Percentiles rank a stretch among this genome's conserved stretches.
phyloP scores from a whole-genome alignment of 1,140 invertebrate genomes.

The Penaeus chinensis region DNA sequence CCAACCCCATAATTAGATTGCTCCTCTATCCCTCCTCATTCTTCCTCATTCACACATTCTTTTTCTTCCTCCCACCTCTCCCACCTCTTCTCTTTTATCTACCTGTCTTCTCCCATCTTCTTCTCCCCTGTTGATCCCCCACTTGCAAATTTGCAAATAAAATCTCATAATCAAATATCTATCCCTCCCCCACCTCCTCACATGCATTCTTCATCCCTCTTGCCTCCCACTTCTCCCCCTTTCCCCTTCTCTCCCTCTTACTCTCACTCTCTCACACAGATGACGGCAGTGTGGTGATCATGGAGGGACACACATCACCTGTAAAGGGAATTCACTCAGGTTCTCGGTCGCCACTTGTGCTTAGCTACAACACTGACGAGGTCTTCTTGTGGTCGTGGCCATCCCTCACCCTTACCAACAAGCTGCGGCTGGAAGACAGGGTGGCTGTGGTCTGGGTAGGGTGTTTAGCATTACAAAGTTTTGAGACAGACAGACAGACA shows the following conservation, averaged over 20 bases:
- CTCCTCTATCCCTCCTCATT: too few species aligned
- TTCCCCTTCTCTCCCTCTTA: neutral
- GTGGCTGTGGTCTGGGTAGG: conserved; percentile 44
- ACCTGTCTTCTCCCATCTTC: neutral
- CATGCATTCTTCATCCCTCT: neutral
- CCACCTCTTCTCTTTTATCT: too few species aligned
- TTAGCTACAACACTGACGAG: conserved; percentile 31
- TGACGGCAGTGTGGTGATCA: conserved; percentile 45
- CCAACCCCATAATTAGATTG: neutral
- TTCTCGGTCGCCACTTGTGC: conserved; percentile 30
- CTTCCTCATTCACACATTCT: neutral
- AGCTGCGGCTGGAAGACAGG: conserved; percentile 1
- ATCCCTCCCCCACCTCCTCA: neutral
- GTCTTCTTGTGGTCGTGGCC: conserved; percentile 52
- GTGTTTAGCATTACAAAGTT: too few species aligned
- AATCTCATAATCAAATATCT: neutral
- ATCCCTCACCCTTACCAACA: conserved; percentile 37
- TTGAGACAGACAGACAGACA: too few species aligned
- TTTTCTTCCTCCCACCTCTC: neutral
- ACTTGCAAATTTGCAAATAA: neutral
- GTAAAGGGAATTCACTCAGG: conserved; percentile 29
- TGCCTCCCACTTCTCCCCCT: neutral
- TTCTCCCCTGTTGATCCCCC: neutral
- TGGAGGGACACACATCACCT: conserved; percentile 37
- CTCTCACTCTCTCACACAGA: neutral